Percentiles rank a stretch among this genome's conserved stretches.
These are phyloP conservation scores for Agonopterix subpropinquella DNA, from an alignment of 2,888 invertebrate species.

Conservation along the genomic window DNA sequence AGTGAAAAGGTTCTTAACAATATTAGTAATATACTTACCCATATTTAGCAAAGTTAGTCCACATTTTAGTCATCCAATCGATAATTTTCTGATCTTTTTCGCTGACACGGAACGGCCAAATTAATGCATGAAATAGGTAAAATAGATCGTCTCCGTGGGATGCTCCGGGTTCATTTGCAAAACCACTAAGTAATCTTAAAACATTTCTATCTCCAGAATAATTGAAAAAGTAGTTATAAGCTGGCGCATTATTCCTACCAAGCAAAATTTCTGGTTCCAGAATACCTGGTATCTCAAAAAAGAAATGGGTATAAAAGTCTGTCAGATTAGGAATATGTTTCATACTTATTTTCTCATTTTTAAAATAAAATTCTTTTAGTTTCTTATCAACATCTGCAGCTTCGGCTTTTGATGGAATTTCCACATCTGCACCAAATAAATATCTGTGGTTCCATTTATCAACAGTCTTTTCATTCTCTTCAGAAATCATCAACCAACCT, in stretches of 20 bases:
- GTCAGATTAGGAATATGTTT: conserved; percentile 43
- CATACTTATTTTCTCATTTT: conserved; percentile 53
- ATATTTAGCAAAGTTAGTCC: conserved; percentile 64
- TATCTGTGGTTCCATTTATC: conserved; percentile 39
- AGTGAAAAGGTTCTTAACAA: too few species aligned
- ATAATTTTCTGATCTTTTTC: conserved; percentile 39
- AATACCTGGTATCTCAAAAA: conserved; percentile 54
- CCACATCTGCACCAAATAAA: conserved; percentile 56
- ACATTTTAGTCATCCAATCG: conserved; percentile 47
- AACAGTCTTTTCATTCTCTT: conserved; percentile 30
- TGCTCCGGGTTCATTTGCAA: conserved; percentile 37
- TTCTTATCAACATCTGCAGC: conserved; percentile 31
- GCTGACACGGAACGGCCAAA: conserved; percentile 43
- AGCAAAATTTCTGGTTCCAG: conserved; percentile 41
- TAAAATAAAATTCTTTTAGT: conserved; percentile 59
- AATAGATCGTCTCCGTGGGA: conserved; percentile 60
- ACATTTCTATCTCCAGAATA: conserved; percentile 54
- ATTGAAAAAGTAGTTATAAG: conserved; percentile 56
- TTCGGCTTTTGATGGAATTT: conserved; percentile 41
- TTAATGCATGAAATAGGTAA: conserved; percentile 45
- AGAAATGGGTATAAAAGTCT: conserved; percentile 52
- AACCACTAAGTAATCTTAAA: conserved; percentile 37
- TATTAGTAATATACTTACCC: conserved; percentile 29
- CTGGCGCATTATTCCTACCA: conserved; percentile 23
- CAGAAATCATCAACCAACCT: conserved; percentile 38